Base-by-base conservation (phyloP, 2,888 invertebrate genomes). In the Metellina segmentata region DNA sequence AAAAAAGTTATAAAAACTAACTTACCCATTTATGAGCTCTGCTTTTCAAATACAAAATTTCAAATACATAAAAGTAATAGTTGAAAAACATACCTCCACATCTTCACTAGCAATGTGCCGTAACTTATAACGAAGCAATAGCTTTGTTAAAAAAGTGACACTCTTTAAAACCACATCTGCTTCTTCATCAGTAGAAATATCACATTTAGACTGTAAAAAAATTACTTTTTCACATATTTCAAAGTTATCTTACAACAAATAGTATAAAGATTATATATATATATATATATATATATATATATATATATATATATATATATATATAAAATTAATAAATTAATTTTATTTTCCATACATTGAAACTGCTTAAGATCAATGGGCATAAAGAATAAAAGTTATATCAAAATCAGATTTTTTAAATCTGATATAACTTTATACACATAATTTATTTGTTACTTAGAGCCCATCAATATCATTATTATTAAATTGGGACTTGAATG, bases 121-220 rank as follows among this genome's bases (percentile, higher is more conserved):
- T 75, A 85, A 70, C 19, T 86, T 86, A 74, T 90, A 90, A 48
- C 75, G 90, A 8, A 90, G 69, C 9, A 90, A 34, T 49, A 86
- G 16, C 69, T 90, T 75, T n/a, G 81, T 20, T 16, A 90, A 70
- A 16, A 75, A 51, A n/a, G 52, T 34, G 13, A 90, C 78, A 34
- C 51, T 48, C 51, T 70, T 20, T 16, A 75, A 13, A 51, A 74
- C 74, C 11, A 86, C 34, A 20, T 61, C 48, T 20, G 90, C 90
- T 81, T 90, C 90, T 72, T 81, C 85, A 48, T 81, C 74, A 75
- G 85, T 75, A 9, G 81, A 70, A 52, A 90, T 86, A 19, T 16
- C 13, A n/a, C 74, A 81, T 70, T 90, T 74, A 13, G 85, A 72
- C 90, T 90, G 19, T 8, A 51, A 61, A 6, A 48, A 61, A 86